Evolutionary conservation across 2,113 vertebrate genomes (phyloP).

Genomic region (Melospiza georgiana): DNA sequence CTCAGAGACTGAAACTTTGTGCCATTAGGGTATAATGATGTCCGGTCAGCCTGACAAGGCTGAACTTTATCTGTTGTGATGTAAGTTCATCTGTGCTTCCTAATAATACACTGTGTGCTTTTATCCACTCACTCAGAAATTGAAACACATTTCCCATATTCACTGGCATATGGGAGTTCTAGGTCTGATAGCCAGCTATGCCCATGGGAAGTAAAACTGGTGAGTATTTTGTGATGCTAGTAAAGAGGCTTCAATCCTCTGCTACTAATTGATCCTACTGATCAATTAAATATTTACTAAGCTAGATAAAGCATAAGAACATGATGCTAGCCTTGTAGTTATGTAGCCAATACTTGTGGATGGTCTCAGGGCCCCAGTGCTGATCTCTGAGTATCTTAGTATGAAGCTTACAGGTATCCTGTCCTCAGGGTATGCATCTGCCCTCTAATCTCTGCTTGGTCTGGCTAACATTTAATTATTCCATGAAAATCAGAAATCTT

Average conservation of each 20-base stretch:
- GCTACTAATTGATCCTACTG: background rate
- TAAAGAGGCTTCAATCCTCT: background rate
- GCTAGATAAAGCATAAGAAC: background rate
- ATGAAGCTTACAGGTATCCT: background rate
- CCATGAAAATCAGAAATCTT: background rate
- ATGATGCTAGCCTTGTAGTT: background rate
- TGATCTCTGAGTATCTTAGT: background rate
- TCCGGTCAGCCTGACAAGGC: background rate
- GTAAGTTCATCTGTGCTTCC: background rate
- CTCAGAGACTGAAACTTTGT: background rate
- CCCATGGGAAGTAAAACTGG: background rate
- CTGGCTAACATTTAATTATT: background rate
- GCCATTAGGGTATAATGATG: background rate
- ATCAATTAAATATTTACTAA: background rate
- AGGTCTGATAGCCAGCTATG: background rate
- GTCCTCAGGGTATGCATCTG: background rate
- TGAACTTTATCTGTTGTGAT: background rate
- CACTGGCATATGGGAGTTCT: background rate
- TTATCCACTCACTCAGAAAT: background rate
- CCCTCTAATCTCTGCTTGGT: background rate
- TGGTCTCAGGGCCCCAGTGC: background rate
- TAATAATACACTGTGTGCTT: background rate
- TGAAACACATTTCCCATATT: background rate
- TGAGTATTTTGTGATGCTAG: background rate
- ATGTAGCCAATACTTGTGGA: background rate